These are phyloP conservation scores for Dugesia japonica DNA, from an alignment of 2,888 invertebrate genomes.

Conservation along the genomic window DNA sequence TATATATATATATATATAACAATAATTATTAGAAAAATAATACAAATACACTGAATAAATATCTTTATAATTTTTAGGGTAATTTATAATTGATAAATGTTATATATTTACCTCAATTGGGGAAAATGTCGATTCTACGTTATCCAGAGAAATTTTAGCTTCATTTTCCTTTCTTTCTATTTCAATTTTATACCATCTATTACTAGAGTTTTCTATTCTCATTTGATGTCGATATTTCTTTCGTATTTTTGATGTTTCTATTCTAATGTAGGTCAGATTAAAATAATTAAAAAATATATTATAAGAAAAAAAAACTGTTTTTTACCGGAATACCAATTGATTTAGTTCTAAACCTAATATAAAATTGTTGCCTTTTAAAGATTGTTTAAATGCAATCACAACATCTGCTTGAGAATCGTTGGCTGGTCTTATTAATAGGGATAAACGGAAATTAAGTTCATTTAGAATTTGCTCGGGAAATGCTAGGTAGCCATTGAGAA, in stretches of 20 bases:
- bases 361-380: not conserved
- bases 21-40: too few relatives aligned
- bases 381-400: not conserved
- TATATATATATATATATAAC: too few relatives aligned
- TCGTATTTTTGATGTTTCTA: not conserved
- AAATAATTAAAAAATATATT: not conserved
- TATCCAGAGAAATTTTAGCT: not conserved
- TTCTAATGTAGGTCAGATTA: not conserved
- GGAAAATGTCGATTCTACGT: not conserved
- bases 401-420: not conserved
- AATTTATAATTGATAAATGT: too few relatives aligned
- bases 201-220: not conserved
- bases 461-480: conserved; percentile 10
- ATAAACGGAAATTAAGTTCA: not conserved
- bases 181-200: not conserved
- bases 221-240: not conserved
- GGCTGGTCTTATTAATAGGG: not conserved
- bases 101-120: conserved; percentile 3
- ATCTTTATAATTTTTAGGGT: too few relatives aligned
- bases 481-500: conserved; percentile 8
- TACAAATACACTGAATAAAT: too few relatives aligned
- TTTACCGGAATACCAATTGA: not conserved
- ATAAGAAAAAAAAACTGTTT: not conserved
- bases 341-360: not conserved
- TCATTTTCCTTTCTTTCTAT: not conserved